phyloP scores from a whole-genome alignment of 1,140 invertebrate species.

The Nebria ingens region DNA sequence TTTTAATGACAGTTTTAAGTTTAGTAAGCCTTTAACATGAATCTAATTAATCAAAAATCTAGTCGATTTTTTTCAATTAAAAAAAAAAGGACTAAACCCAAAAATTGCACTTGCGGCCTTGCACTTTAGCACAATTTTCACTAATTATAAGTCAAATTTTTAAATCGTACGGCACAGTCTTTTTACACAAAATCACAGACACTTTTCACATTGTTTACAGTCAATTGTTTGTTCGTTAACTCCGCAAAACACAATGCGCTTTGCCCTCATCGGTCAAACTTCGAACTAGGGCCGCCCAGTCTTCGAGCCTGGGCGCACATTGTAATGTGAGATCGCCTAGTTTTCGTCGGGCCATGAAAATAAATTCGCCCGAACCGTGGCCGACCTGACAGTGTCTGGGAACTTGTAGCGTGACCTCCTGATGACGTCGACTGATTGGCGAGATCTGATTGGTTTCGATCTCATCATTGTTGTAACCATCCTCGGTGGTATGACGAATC shows the following conservation, averaged over 20 bases:
- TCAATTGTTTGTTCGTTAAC: slow-evolving; percentile 23
- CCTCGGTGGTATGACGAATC: slow-evolving; percentile 43
- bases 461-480: slow-evolving; percentile 26
- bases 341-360: slow-evolving; percentile 64
- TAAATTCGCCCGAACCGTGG: slow-evolving; percentile 62
- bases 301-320: slow-evolving; percentile 59
- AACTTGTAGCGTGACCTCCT: slow-evolving; percentile 42
- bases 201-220: background rate
- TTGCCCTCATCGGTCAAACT: slow-evolving; percentile 44
- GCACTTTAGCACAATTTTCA: no score
- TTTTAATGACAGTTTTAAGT: no score
- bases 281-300: slow-evolving; percentile 53
- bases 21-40: no score
- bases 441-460: slow-evolving; percentile 23
- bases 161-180: no score
- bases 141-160: no score
- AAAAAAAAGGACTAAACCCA: no score
- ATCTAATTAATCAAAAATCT: no score
- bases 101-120: no score
- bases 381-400: slow-evolving; percentile 55
- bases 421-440: slow-evolving; percentile 25
- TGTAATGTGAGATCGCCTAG: slow-evolving; percentile 57
- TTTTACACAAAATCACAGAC: background rate
- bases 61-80: no score
- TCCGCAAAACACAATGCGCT: slow-evolving; percentile 53